Conservation (phyloP, 2,888 invertebrate genomes). For the Plagiodera versicolora region DNA sequence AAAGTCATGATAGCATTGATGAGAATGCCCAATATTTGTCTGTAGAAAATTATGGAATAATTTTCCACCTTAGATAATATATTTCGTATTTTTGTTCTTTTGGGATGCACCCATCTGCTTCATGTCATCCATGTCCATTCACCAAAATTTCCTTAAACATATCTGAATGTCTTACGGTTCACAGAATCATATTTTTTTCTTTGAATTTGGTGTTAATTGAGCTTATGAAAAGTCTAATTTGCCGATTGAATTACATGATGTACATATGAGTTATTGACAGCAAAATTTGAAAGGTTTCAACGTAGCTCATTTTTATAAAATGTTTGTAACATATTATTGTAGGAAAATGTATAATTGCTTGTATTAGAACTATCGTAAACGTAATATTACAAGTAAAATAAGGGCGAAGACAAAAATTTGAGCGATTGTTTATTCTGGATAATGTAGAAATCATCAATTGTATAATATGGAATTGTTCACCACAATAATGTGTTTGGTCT, state of each 20-base stretch:
- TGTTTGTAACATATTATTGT: neutral
- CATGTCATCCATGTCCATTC: constrained; percentile 23
- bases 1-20: too few species aligned
- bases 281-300: neutral
- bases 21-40: neutral
- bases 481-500: too few species aligned
- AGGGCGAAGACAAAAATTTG: too few species aligned
- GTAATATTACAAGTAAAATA: too few species aligned
- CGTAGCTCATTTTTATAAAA: neutral
- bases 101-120: constrained; percentile 11
- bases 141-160: constrained; percentile 13
- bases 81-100: constrained; percentile 8
- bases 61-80: too few species aligned
- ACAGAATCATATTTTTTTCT: neutral
- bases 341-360: neutral
- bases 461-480: too few species aligned
- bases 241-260: neutral
- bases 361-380: constrained; percentile 10
- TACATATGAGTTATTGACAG: neutral
- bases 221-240: constrained; percentile 19
- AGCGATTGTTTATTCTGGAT: too few species aligned
- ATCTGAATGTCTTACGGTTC: constrained; percentile 10
- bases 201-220: constrained; percentile 17
- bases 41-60: neutral
- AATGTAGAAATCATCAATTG: too few species aligned